Percentiles rank a stretch among this genome's conserved stretches.
phyloP scores from a whole-genome alignment of 2,113 vertebrate species.

The Eptesicus fuscus region DNA sequence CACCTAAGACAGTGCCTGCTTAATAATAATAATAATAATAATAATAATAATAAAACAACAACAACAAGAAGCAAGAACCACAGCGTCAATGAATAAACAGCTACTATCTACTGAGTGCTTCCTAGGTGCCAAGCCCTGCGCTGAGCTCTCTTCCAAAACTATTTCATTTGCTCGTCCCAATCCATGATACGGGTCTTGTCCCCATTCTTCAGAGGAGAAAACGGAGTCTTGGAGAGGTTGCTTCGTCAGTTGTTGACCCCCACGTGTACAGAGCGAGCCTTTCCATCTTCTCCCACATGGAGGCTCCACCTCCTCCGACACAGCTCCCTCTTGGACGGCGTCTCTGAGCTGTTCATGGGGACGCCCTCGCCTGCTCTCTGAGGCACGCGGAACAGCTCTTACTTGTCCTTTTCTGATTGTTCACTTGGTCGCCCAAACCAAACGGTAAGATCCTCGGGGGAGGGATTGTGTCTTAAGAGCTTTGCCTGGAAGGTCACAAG shows the following conservation, averaged over 20 bases:
- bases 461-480: neutral
- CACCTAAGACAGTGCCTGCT: neutral
- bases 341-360: neutral
- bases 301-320: neutral
- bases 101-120: neutral
- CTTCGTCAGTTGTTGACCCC: neutral
- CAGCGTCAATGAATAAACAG: neutral
- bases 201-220: neutral
- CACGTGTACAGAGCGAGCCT: accelerated
- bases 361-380: neutral
- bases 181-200: neutral
- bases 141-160: neutral
- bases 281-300: neutral
- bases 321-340: accelerated
- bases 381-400: neutral
- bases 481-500: neutral
- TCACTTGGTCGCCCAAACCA: neutral
- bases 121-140: neutral
- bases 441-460: neutral
- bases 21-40: neutral
- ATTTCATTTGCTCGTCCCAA: neutral
- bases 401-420: neutral
- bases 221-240: neutral
- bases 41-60: neutral
- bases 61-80: neutral